Percentiles rank a stretch among this genome's conserved stretches.
Conservation (phyloP, 2,113 vertebrate species). For the Campylomormyrus tamandua region DNA sequence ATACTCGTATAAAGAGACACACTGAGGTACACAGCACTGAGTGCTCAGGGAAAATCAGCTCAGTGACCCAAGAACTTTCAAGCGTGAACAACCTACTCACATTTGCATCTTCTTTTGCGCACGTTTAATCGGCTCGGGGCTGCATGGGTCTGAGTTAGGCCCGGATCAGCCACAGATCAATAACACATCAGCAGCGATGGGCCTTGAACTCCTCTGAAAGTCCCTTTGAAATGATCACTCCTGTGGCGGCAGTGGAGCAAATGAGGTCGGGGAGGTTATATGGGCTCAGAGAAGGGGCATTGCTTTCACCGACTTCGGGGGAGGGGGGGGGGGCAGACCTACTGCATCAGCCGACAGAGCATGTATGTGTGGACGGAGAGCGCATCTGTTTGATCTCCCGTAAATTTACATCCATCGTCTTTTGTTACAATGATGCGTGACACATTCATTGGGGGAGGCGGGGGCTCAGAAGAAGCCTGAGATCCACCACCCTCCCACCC, state of each 20-base stretch:
- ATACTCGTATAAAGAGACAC: not conserved
- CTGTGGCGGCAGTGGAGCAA: not conserved
- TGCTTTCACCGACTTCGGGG: not conserved
- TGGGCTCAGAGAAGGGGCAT: not conserved
- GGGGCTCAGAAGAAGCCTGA: not conserved
- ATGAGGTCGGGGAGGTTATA: not conserved
- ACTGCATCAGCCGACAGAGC: not conserved
- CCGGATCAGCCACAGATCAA: conserved; percentile 50
- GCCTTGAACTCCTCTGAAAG: not conserved
- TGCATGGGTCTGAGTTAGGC: not conserved
- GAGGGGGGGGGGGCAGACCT: not conserved
- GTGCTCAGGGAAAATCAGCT: not conserved
- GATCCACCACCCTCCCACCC: not conserved
- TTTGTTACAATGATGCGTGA: not conserved
- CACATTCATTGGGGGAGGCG: not conserved
- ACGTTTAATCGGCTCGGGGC: not conserved
- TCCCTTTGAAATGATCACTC: not conserved
- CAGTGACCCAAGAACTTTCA: not conserved
- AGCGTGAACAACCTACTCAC: not conserved
- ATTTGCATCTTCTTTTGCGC: not conserved
- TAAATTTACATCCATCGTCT: not conserved
- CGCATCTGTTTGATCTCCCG: not conserved
- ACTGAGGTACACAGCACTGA: not conserved
- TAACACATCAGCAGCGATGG: conserved; percentile 50
- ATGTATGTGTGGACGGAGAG: not conserved